These are phyloP conservation scores for Siderastrea siderea DNA, from an alignment of 92 coral and sea anemone species.

Conservation along the genomic window DNA sequence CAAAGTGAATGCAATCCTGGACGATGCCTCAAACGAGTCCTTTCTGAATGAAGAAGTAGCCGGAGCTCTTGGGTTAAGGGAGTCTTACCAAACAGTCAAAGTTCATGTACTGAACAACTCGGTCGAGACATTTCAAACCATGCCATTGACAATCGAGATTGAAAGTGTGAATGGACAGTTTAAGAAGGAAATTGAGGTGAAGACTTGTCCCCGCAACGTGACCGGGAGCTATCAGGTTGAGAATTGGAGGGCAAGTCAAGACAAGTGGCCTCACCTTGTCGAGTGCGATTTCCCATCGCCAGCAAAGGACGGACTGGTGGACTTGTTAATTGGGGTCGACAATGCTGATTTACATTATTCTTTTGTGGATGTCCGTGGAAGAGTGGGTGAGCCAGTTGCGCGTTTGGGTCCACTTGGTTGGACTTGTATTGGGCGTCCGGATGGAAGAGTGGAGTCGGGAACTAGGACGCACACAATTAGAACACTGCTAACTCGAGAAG, in stretches of 20 bases:
- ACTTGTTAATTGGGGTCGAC: conserved; percentile 73
- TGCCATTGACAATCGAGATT: conserved; percentile 62
- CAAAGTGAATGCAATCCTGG: conserved; percentile 67
- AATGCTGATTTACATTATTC: conserved; percentile 76
- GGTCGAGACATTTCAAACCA: conserved; percentile 68
- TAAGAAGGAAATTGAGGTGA: conserved; percentile 54
- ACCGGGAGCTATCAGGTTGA: conserved; percentile 71
- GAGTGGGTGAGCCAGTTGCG: conserved; percentile 59
- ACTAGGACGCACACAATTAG: conserved; percentile 59
- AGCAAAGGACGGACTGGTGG: conserved; percentile 70
- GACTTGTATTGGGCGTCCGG: conserved; percentile 72
- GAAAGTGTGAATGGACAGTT: conserved; percentile 80
- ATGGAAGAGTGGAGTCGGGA: conserved; percentile 30
- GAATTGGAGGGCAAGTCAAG: conserved; percentile 63
- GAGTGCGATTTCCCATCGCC: conserved; percentile 73
- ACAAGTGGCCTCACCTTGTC: conserved; percentile 67
- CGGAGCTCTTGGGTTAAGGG: conserved; percentile 57
- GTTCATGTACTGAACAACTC: conserved; percentile 74
- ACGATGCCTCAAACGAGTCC: conserved; percentile 72
- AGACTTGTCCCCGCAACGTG: conserved; percentile 69
- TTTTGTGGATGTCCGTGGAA: conserved; percentile 58
- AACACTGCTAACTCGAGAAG: conserved; percentile 33
- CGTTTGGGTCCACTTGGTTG: conserved; percentile 82
- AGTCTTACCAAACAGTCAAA: conserved; percentile 61
- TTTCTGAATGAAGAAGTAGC: conserved; percentile 70